Evolutionary conservation across 2,113 vertebrate species (phyloP).

Genomic region (Halcyon malimbica): DNA sequence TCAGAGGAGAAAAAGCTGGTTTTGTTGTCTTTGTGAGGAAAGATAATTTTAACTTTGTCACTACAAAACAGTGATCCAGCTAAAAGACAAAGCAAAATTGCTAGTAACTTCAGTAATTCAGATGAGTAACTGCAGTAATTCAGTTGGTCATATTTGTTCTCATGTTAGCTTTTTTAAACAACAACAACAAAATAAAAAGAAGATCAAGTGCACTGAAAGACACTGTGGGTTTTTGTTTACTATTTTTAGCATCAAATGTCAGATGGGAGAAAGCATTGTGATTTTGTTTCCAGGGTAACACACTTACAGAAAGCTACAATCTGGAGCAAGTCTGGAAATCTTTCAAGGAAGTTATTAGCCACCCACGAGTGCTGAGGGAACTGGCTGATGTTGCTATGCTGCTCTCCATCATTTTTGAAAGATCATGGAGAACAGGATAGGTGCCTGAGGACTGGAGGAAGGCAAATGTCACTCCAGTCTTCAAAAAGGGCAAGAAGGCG

Average conservation of each 20-base stretch:
- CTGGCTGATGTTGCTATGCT: too few relatives aligned
- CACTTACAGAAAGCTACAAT: not conserved
- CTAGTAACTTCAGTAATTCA: not conserved
- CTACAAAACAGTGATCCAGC: not conserved
- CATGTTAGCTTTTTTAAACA: not conserved
- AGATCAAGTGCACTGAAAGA: not conserved
- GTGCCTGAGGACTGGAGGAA: too few relatives aligned
- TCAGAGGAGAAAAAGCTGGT: not conserved
- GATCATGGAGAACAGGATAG: too few relatives aligned
- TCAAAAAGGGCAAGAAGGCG: too few relatives aligned
- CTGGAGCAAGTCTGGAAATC: not conserved
- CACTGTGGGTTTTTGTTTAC: not conserved
- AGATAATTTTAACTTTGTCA: not conserved
- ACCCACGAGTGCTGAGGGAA: too few relatives aligned
- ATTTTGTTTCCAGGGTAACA: not conserved
- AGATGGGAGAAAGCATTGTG: not conserved
- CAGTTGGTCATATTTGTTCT: not conserved
- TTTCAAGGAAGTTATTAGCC: not conserved
- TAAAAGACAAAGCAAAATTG: not conserved
- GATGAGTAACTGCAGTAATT: not conserved
- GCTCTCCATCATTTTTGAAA: too few relatives aligned
- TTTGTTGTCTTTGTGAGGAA: not conserved
- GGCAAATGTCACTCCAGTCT: too few relatives aligned
- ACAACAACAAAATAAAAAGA: not conserved
- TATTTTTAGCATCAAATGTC: not conserved